phyloP scores from a whole-genome alignment of 2,888 invertebrate species.

The Tenthredo livida region DNA sequence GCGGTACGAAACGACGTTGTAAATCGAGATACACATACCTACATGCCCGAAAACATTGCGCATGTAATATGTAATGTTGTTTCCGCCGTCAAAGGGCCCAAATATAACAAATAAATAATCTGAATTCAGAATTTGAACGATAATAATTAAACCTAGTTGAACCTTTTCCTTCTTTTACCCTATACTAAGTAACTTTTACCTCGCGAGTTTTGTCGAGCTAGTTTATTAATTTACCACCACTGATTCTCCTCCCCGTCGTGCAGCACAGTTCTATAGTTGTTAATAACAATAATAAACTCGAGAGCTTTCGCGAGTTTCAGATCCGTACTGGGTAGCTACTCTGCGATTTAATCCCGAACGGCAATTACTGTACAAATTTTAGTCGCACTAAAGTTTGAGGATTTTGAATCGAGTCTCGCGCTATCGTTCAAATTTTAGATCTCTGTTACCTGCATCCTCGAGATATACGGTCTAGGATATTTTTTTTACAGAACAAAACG shows the following conservation, averaged over 20 bases:
- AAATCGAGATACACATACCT: not conserved
- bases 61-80: not conserved
- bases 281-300: slow-evolving; percentile 17
- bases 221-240: slow-evolving; percentile 18
- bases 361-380: not conserved
- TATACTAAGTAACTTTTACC: not conserved
- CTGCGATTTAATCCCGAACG: not conserved
- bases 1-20: slow-evolving; percentile 12
- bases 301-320: not conserved
- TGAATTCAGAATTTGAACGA: not conserved
- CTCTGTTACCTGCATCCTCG: not conserved
- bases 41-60: not conserved
- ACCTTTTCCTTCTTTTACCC: not conserved
- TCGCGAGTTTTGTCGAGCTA: not conserved
- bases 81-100: not conserved
- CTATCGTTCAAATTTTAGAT: not conserved
- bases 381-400: not conserved
- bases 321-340: not conserved
- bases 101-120: not conserved
- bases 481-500: not conserved
- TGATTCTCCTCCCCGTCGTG: not conserved
- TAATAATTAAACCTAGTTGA: not conserved
- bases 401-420: not conserved
- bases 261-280: not conserved
- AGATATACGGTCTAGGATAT: not conserved